Evolutionary conservation across 2,113 vertebrate species (phyloP).

Genomic region (Zosterops japonicus): DNA sequence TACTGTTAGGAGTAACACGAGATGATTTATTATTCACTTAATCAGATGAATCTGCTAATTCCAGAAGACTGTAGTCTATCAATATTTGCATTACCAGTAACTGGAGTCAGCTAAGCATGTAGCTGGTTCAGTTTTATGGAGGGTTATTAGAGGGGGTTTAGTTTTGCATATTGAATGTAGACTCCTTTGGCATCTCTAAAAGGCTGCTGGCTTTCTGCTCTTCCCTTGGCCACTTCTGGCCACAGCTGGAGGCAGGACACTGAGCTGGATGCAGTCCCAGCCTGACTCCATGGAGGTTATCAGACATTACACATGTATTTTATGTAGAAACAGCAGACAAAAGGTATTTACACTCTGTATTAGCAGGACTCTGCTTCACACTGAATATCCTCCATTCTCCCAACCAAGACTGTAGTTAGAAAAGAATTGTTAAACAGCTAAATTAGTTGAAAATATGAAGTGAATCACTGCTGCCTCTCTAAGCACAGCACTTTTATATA

Average conservation of each 20-base stretch:
- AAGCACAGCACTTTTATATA: neutral
- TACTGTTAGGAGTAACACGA: slow-evolving; percentile 61
- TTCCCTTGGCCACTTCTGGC: neutral
- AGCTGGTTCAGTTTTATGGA: neutral
- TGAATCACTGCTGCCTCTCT: neutral
- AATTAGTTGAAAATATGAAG: neutral
- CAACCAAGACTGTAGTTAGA: neutral
- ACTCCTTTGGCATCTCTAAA: neutral
- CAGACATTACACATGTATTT: neutral
- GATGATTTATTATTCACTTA: slow-evolving; percentile 65
- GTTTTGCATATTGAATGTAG: neutral
- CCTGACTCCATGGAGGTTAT: neutral
- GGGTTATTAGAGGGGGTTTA: neutral
- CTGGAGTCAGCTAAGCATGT: neutral
- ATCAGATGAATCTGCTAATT: slow-evolving; percentile 71
- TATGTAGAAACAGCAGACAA: neutral
- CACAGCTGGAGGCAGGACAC: neutral
- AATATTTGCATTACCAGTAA: slow-evolving; percentile 70
- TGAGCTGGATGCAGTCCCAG: neutral
- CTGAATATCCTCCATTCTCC: neutral
- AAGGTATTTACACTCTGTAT: neutral
- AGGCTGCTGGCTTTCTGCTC: neutral
- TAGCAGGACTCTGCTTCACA: neutral
- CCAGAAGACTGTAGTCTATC: neutral
- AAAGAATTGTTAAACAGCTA: neutral